phyloP scores from a whole-genome alignment of 1,140 invertebrate species.

The Drosophila eugracilis region DNA sequence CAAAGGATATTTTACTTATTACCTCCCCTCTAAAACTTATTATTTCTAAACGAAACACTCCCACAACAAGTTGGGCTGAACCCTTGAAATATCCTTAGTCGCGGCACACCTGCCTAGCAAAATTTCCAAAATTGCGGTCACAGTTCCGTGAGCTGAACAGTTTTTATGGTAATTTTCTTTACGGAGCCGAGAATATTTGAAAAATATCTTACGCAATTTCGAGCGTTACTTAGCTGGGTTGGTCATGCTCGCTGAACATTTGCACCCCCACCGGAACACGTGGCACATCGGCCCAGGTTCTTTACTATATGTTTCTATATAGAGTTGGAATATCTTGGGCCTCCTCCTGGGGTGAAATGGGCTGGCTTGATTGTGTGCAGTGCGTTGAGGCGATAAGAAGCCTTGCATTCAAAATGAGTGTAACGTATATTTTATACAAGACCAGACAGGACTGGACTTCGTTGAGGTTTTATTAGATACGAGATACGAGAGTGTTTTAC shows the following conservation, averaged over 20 bases:
- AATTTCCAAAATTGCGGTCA: conserved; percentile 67
- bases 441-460: conserved; percentile 17
- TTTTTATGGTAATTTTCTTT: conserved; percentile 81
- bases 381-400: conserved; percentile 64
- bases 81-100: conserved; percentile 50
- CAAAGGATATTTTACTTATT: background rate
- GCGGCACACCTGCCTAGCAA: conserved; percentile 64
- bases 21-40: background rate
- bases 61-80: conserved; percentile 1
- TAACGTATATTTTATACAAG: conserved; percentile 81
- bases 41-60: conserved; percentile 10
- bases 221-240: conserved; percentile 60
- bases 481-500: conserved; percentile 51
- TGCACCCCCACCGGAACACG: conserved; percentile 54
- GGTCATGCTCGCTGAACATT: conserved; percentile 68
- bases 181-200: conserved; percentile 40
- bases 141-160: conserved; percentile 71
- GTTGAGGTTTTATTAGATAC: conserved; percentile 55
- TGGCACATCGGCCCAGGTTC: conserved; percentile 45
- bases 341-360: conserved; percentile 46
- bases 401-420: conserved; percentile 76
- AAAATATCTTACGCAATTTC: conserved; percentile 53
- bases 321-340: conserved; percentile 41
- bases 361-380: conserved; percentile 49
- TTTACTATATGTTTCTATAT: conserved; percentile 6